phyloP scores from a whole-genome alignment of 2,797 vertebrate genomes.

The Ctenopoma multispine region DNA sequence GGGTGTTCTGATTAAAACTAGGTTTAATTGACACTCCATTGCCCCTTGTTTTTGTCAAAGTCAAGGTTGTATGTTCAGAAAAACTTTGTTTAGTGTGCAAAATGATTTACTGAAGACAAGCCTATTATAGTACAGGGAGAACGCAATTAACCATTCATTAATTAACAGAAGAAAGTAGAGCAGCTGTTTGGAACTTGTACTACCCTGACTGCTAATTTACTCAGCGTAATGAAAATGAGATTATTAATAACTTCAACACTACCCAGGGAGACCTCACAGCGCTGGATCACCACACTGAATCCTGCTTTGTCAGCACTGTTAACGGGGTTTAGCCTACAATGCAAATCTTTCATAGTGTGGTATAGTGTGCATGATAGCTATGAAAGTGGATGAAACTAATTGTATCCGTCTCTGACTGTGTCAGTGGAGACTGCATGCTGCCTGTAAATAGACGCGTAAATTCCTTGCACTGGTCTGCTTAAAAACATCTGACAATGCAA shows the following conservation, averaged over 20 bases:
- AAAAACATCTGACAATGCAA: conserved; percentile 77
- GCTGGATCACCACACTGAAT: conserved; percentile 57
- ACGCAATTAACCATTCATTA: conserved; percentile 85
- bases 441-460: conserved; percentile 71
- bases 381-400: conserved; percentile 54
- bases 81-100: conserved; percentile 10
- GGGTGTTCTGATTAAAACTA: conserved; percentile 61
- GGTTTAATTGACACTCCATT: conserved; percentile 72
- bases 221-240: conserved; percentile 72
- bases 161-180: conserved; percentile 77
- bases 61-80: conserved; percentile 11
- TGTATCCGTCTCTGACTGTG: conserved; percentile 45
- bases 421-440: conserved; percentile 25
- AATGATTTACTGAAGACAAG: conserved; percentile 30
- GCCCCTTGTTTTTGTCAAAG: conserved; percentile 56
- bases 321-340: conserved; percentile 37
- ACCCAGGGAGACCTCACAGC: conserved; percentile 49
- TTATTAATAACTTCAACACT: conserved; percentile 80
- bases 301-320: conserved; percentile 51
- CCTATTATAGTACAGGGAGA: conserved; percentile 70
- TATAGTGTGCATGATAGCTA: conserved; percentile 32
- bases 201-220: conserved; percentile 76
- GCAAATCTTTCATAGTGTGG: conserved; percentile 45
- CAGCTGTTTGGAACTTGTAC: conserved; percentile 75
- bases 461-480: conserved; percentile 38